Conservation (phyloP, 2,888 invertebrate genomes). For the Scaptomyza tumidula region DNA sequence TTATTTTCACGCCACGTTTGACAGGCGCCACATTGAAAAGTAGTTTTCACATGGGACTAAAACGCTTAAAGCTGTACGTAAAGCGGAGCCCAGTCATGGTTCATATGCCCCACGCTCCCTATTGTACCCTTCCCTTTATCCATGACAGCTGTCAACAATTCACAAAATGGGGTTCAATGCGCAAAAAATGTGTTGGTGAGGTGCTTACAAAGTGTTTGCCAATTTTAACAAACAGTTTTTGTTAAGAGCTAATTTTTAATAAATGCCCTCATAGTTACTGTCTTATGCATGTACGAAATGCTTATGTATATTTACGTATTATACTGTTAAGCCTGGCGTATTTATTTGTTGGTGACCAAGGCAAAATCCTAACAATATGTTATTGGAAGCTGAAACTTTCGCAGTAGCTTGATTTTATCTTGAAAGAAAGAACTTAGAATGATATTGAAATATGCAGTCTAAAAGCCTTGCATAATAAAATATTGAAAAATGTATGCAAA, state of each 20-base stretch:
- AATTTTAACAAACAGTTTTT: slow-evolving; percentile 62
- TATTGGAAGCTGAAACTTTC: not conserved
- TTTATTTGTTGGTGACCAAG: too few species aligned
- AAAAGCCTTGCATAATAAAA: too few species aligned
- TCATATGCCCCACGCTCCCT: not conserved
- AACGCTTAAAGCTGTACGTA: slow-evolving; percentile 46
- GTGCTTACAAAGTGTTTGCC: slow-evolving; percentile 59
- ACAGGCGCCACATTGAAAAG: slow-evolving; percentile 62
- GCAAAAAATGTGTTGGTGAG: slow-evolving; percentile 6
- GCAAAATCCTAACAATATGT: too few species aligned
- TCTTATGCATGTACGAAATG: too few species aligned
- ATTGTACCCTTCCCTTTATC: slow-evolving; percentile 1
- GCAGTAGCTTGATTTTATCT: too few species aligned
- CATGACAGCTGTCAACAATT: slow-evolving; percentile 74
- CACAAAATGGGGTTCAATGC: slow-evolving; percentile 58
- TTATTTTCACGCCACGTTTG: slow-evolving; percentile 66
- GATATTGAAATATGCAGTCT: too few species aligned
- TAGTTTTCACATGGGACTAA: slow-evolving; percentile 66
- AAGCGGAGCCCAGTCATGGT: slow-evolving; percentile 16
- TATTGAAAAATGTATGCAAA: too few species aligned
- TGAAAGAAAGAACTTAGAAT: too few species aligned
- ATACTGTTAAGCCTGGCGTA: too few species aligned
- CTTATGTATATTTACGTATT: too few species aligned
- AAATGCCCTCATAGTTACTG: slow-evolving; percentile 15
- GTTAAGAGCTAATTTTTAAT: slow-evolving; percentile 13